Evolutionary conservation across 2,888 invertebrate species (phyloP).

Genomic region (Cremastinae sp.): DNA sequence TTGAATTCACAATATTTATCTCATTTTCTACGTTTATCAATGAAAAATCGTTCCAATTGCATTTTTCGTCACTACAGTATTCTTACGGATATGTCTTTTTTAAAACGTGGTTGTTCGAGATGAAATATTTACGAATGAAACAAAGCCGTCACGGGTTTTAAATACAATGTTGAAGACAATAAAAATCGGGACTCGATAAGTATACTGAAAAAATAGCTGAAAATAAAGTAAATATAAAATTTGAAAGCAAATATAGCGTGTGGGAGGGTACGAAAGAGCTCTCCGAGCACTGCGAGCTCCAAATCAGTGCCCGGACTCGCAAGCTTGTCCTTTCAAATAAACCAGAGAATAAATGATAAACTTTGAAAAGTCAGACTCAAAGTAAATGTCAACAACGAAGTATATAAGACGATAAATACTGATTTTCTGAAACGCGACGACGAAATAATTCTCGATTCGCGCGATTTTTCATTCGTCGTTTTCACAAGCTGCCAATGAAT

Average conservation of each 20-base stretch:
- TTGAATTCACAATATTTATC: not conserved
- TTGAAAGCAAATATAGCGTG: not conserved
- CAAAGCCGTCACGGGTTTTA: conserved; percentile 54
- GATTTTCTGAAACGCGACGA: not conserved
- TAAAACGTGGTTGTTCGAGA: conserved; percentile 23
- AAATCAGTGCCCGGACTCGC: no score
- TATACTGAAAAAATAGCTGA: conserved; percentile 7
- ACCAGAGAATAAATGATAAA: no score
- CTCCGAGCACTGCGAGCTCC: no score
- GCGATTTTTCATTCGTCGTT: not conserved
- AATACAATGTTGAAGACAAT: conserved; percentile 50
- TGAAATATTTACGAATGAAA: conserved; percentile 44
- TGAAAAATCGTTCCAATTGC: conserved; percentile 43
- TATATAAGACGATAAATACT: no score
- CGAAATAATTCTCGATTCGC: no score
- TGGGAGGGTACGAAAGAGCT: no score
- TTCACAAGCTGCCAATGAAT: not conserved
- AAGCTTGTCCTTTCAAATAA: no score
- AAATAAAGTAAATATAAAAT: not conserved
- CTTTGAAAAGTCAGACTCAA: no score
- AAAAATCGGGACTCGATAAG: conserved; percentile 47
- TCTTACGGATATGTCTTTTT: conserved; percentile 32
- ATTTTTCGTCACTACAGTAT: conserved; percentile 57
- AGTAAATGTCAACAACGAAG: no score
- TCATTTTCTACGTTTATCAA: not conserved